Base-by-base conservation (phyloP, 2,888 invertebrate species). In the Steinernema hermaphroditum region DNA sequence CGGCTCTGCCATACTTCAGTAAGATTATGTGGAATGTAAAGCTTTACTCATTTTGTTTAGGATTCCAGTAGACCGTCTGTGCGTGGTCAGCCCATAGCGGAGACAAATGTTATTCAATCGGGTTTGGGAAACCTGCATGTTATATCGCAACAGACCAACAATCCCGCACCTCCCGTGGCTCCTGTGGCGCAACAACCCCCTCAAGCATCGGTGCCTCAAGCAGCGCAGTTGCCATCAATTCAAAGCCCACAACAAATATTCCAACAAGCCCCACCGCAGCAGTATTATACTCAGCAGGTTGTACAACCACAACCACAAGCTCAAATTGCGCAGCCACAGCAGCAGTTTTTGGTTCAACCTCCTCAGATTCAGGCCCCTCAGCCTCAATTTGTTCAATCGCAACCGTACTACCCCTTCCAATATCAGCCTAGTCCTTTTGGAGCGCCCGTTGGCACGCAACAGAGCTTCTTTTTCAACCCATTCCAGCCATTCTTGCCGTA, bases 401-500 rank as follows among this genome's bases (percentile, higher is more conserved):
- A 72, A 24, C 41, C 68, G 1, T 12, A 29, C 14, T 34, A 41
- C 34, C 1, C 43, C 46, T 62, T 68, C 32, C 75, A 75, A 27
- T 50, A 49, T 24, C 49, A 19, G 49, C 8, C 74, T 29, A 46
- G 71, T 73, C 41, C 68, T 24, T 49, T 68, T 19, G 50, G 62
- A 34, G 69, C 49, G 19, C 71, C 44, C 14, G 41, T 32, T 16
- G 70, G 44, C 22, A 68, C 72, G n/a, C 44, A 71, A 27, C 76
- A 74, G 71, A 74, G 75, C 24, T 68, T 77, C 12, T 73, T 81
- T 32, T 77, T 78, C 72, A 85, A 85, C 50, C 84, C 83, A 4
- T 85, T 85, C 80, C 82, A 82, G 70, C 81, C 83, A n/a, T 85
- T 85, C 77, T 75, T 85, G 49, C 71, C 69, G 34, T 37, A 68